phyloP scores from a whole-genome alignment of 2,113 vertebrate species.

The Chionis minor region DNA sequence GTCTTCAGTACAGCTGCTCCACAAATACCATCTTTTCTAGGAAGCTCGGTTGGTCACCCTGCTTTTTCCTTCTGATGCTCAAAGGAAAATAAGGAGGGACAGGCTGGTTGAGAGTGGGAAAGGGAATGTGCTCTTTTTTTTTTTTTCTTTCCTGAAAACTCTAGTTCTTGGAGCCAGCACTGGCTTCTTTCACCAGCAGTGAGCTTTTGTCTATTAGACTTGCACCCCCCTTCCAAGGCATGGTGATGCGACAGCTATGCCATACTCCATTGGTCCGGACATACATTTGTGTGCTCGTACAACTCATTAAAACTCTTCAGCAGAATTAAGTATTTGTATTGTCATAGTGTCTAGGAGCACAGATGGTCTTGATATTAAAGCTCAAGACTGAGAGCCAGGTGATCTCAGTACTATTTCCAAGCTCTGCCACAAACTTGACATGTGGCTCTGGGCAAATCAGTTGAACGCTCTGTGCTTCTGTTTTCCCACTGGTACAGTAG shows the following conservation, averaged over 20 bases:
- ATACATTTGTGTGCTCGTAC: background rate
- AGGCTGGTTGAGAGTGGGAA: background rate
- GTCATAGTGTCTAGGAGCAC: background rate
- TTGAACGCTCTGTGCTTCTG: background rate
- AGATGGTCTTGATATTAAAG: conserved; percentile 14
- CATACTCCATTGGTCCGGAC: background rate
- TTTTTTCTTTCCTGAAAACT: too few species aligned
- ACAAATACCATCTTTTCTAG: background rate
- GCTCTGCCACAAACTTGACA: background rate
- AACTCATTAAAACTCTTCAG: background rate
- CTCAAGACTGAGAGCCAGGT: conserved; percentile 8
- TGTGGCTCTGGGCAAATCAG: background rate
- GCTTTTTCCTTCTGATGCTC: background rate
- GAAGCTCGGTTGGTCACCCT: background rate
- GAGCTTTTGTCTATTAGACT: background rate
- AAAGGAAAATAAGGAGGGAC: background rate
- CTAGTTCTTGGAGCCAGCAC: background rate
- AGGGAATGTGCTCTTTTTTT: background rate
- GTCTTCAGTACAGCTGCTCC: background rate
- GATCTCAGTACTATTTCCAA: background rate
- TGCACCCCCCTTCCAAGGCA: background rate
- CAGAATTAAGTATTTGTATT: background rate
- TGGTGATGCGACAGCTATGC: background rate
- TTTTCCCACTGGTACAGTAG: background rate
- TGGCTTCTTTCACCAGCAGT: background rate